Percentiles rank a stretch among this genome's conserved stretches.
These are phyloP conservation scores for Drosophila flavopinicola DNA, from an alignment of 2,888 invertebrate genomes.

Conservation along the genomic window DNA sequence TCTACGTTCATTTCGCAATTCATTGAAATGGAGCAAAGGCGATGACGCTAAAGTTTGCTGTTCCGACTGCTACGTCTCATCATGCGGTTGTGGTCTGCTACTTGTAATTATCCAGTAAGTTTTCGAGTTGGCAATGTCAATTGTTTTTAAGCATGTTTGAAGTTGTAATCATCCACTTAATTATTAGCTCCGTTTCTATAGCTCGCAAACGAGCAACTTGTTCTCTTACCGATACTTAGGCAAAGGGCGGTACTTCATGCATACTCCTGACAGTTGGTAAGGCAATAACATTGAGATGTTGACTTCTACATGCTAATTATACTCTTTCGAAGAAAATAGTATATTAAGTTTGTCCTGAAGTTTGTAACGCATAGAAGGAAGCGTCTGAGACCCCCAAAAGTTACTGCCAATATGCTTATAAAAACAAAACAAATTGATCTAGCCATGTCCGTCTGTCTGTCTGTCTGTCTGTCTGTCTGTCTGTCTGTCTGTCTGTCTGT, in stretches of 20 bases:
- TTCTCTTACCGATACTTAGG: slow-evolving; percentile 1
- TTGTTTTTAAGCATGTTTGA: slow-evolving; percentile 37
- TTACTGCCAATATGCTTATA: no score
- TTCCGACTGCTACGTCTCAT: slow-evolving; percentile 2
- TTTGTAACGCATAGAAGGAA: no score
- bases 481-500: no score
- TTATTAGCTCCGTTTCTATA: slow-evolving; percentile 13
- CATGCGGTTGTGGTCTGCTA: slow-evolving; percentile 36
- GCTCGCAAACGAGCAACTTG: slow-evolving; percentile 23
- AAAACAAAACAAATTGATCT: no score
- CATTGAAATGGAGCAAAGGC: not conserved
- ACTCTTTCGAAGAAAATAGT: no score
- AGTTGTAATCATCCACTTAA: slow-evolving; percentile 33
- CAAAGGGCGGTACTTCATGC: no score
- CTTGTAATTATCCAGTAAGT: slow-evolving; percentile 36
- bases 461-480: no score
- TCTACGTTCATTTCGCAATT: not conserved
- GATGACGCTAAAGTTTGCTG: slow-evolving; percentile 14
- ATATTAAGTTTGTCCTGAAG: no score
- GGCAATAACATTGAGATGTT: slow-evolving; percentile 54
- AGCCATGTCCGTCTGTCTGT: no score
- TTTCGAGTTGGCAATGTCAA: slow-evolving; percentile 31
- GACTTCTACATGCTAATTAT: slow-evolving; percentile 26
- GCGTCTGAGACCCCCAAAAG: no score
- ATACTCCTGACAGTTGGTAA: not conserved